A percentile compares a stretch with the other conserved stretches of the same genome.
Evolutionary conservation across 53 echinoderm and acorn worm genomes (phyloP).

Genomic region (Crossaster papposus): DNA sequence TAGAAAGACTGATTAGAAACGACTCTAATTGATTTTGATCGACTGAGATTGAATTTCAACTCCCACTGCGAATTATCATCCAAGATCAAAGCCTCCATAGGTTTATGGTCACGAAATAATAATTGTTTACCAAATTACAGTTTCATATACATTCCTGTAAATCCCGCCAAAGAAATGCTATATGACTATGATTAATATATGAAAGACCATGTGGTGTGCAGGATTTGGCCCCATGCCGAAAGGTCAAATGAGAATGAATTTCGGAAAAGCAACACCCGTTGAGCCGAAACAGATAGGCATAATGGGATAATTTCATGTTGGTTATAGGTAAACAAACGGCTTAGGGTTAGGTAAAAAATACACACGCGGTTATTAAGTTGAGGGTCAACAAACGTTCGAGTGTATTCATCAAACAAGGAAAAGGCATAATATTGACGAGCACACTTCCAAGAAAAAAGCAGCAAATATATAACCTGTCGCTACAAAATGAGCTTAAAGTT

Average conservation of each 20-base stretch:
- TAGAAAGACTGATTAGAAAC: no score
- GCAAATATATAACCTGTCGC: no score
- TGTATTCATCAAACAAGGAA: not conserved
- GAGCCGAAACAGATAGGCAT: not conserved
- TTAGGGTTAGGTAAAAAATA: not conserved
- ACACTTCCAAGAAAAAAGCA: no score
- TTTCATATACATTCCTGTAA: not conserved
- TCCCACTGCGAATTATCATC: not conserved
- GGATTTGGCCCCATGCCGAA: not conserved
- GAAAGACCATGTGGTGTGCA: not conserved
- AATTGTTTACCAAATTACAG: not conserved
- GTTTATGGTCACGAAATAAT: not conserved
- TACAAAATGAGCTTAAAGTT: no score
- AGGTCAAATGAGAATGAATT: not conserved
- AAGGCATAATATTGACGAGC: no score
- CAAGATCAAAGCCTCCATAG: not conserved
- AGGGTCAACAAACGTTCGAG: not conserved
- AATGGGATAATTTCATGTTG: not conserved
- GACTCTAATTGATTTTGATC: not conserved
- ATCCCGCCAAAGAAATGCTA: not conserved
- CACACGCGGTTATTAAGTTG: not conserved
- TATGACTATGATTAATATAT: not conserved
- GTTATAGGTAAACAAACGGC: not conserved
- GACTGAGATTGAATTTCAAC: not conserved
- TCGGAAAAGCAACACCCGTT: not conserved